Evolutionary conservation across 2,113 vertebrate genomes (phyloP).

Genomic region (Lethenteron camtschaticum): DNA sequence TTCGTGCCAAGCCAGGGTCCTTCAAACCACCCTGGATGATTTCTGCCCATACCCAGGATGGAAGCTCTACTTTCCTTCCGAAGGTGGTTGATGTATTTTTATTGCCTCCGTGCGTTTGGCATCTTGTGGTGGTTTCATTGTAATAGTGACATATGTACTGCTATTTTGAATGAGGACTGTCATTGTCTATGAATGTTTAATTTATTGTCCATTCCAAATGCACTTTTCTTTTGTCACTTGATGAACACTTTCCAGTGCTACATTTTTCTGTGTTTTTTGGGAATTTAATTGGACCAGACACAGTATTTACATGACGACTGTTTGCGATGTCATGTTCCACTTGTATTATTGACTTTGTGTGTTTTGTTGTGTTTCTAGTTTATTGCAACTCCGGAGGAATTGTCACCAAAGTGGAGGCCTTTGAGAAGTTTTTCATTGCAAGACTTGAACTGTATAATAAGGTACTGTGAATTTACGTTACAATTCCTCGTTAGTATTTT

Average conservation of each 20-base stretch:
- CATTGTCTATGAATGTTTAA: neutral
- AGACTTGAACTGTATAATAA: slow-evolving; percentile 77
- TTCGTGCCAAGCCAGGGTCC: too few relatives aligned
- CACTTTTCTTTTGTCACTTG: neutral
- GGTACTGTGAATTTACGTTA: slow-evolving; percentile 22
- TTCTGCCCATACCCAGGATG: slow-evolving; percentile 67
- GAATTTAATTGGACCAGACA: neutral
- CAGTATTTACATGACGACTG: neutral
- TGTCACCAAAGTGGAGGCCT: slow-evolving; percentile 59
- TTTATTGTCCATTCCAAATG: neutral
- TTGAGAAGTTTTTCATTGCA: slow-evolving; percentile 60
- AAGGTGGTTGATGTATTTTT: slow-evolving; percentile 28
- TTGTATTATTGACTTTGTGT: neutral
- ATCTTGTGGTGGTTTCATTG: neutral
- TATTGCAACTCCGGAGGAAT: slow-evolving; percentile 45
- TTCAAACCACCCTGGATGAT: slow-evolving; percentile 37
- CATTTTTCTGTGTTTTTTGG: neutral
- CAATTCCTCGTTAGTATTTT: neutral
- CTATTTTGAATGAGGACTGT: neutral
- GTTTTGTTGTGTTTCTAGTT: slow-evolving; percentile 23
- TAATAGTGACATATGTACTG: neutral
- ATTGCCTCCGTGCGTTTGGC: neutral
- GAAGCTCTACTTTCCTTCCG: slow-evolving; percentile 61
- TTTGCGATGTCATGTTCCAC: neutral
- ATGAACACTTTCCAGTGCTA: neutral